Evolutionary conservation across 2,113 vertebrate genomes (phyloP).

Genomic region (Periophthalmus modestus): DNA sequence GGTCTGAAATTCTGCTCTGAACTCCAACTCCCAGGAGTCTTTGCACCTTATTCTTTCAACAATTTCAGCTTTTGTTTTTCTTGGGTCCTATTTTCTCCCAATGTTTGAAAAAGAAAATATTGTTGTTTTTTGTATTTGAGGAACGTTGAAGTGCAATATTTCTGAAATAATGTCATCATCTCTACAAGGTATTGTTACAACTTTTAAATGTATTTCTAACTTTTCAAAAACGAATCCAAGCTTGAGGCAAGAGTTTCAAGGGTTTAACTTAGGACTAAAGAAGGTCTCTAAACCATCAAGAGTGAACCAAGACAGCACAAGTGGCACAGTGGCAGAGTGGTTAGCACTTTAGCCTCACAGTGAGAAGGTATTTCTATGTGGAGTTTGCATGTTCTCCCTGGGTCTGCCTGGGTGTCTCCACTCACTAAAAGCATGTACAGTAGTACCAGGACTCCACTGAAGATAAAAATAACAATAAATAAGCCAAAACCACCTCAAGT

Average conservation of each 20-base stretch:
- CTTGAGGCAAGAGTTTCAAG: not conserved
- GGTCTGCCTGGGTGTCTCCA: too few relatives aligned
- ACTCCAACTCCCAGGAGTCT: conserved; percentile 28
- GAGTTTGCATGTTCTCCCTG: too few relatives aligned
- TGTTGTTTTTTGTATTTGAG: not conserved
- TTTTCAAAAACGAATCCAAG: not conserved
- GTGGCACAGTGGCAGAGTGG: not conserved
- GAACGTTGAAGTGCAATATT: not conserved
- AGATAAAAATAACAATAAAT: too few relatives aligned
- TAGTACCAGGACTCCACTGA: too few relatives aligned
- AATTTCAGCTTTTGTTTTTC: not conserved
- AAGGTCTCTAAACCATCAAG: not conserved
- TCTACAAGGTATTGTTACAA: not conserved
- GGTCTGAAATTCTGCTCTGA: conserved; percentile 11
- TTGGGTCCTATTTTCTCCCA: conserved; percentile 1
- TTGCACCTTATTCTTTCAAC: not conserved
- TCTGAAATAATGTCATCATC: not conserved
- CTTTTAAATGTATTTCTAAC: not conserved
- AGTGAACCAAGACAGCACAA: not conserved
- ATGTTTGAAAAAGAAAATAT: not conserved
- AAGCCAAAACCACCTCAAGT: too few relatives aligned
- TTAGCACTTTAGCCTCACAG: not conserved
- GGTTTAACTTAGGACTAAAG: not conserved
- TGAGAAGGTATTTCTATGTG: too few relatives aligned
- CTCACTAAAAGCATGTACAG: too few relatives aligned